A percentile compares a stretch with the other conserved stretches of the same genome.
Conservation (phyloP, 2,888 invertebrate species). For the Volucella inanis region DNA sequence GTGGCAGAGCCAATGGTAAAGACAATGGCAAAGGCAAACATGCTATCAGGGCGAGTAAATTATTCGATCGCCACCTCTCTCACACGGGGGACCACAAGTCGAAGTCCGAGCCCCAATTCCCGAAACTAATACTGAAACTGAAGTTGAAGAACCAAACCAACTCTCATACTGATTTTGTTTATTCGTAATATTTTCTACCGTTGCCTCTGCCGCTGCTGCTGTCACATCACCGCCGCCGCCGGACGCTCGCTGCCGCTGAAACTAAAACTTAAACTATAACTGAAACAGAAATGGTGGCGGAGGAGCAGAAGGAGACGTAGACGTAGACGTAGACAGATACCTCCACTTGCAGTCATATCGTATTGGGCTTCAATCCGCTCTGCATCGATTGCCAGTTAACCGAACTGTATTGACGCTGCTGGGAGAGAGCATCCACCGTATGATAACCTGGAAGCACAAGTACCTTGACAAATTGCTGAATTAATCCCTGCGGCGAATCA, state of each 20-base stretch:
- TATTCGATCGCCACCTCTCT: slow-evolving; percentile 38
- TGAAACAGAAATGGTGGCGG: too few species aligned
- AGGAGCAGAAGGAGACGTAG: too few species aligned
- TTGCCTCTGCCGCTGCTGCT: too few species aligned
- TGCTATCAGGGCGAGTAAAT: slow-evolving; percentile 26
- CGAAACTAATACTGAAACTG: slow-evolving; percentile 27
- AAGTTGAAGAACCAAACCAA: neutral
- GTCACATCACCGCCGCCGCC: too few species aligned
- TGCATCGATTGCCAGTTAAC: slow-evolving; percentile 40
- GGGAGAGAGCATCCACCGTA: slow-evolving; percentile 26
- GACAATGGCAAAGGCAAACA: neutral
- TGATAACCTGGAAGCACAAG: slow-evolving; percentile 37
- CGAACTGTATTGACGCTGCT: slow-evolving; percentile 38
- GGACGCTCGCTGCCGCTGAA: neutral
- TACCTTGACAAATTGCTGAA: slow-evolving; percentile 52
- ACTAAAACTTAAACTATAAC: too few species aligned
- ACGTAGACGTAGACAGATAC: neutral
- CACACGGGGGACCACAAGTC: neutral
- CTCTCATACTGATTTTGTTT: slow-evolving; percentile 43
- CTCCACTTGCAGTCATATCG: slow-evolving; percentile 35
- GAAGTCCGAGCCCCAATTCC: slow-evolving; percentile 6
- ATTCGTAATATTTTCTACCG: slow-evolving; percentile 48
- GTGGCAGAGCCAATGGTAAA: too few species aligned
- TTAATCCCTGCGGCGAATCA: slow-evolving; percentile 55
- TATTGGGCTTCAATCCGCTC: slow-evolving; percentile 33